Percentiles rank a stretch among this genome's conserved stretches.
Evolutionary conservation across 2,113 vertebrate species (phyloP).

Genomic region (Hippocampus guttulatus): DNA sequence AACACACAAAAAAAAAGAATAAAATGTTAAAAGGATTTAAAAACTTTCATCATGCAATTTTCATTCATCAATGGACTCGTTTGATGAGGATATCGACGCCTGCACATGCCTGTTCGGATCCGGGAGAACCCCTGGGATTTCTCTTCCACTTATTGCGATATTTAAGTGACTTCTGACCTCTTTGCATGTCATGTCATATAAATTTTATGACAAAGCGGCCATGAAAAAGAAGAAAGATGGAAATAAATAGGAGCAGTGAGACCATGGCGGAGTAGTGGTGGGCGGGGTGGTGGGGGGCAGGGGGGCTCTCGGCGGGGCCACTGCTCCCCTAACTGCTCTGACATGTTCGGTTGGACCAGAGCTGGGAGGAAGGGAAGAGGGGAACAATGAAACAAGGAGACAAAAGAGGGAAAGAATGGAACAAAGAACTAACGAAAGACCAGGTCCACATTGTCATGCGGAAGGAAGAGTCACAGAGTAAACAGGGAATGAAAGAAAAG

Average conservation of each 20-base stretch:
- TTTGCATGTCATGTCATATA: background rate
- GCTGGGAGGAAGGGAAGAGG: background rate
- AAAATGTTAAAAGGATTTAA: background rate
- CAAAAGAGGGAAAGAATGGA: background rate
- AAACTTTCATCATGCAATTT: background rate
- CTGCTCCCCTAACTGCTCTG: background rate
- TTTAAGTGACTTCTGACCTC: conserved; percentile 1
- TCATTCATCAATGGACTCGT: background rate
- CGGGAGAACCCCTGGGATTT: background rate
- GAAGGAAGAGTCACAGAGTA: background rate
- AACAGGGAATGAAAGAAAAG: background rate
- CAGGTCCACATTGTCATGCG: background rate
- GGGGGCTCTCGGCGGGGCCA: background rate
- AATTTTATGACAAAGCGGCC: background rate
- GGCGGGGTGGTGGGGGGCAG: background rate
- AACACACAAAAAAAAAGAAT: conserved; percentile 16
- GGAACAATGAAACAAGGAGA: background rate
- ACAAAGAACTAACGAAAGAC: background rate
- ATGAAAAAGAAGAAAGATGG: background rate
- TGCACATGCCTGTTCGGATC: background rate
- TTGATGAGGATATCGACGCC: background rate
- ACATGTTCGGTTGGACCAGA: background rate
- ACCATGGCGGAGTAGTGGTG: background rate
- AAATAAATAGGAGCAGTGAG: background rate
- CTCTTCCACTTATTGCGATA: background rate